Conservation (phyloP, 2,888 invertebrate species). For the Parnassius smintheus region DNA sequence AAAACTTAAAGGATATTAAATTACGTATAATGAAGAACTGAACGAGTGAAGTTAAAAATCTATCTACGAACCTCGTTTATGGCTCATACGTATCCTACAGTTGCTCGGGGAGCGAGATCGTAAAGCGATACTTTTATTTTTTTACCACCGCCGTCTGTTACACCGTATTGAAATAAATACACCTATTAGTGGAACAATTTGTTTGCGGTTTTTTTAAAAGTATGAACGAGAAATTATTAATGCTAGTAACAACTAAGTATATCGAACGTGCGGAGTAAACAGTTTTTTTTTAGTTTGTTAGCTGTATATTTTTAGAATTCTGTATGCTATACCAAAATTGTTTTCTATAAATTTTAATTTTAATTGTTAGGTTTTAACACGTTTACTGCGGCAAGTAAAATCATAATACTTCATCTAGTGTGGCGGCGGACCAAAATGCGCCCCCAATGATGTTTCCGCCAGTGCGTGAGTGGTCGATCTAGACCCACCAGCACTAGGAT, state of each 20-base stretch:
- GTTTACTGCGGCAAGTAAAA: too few species aligned
- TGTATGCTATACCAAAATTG: too few species aligned
- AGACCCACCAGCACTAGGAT: too few species aligned
- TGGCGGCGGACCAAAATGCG: too few species aligned
- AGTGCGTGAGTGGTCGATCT: too few species aligned
- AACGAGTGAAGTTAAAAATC: constrained; percentile 4
- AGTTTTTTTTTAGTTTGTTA: neutral
- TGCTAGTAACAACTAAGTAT: neutral
- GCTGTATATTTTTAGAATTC: neutral
- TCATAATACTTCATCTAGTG: too few species aligned
- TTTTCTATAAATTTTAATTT: too few species aligned
- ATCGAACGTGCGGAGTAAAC: neutral
- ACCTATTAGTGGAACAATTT: constrained; percentile 23
- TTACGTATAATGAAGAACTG: constrained; percentile 11
- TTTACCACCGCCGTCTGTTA: constrained; percentile 11
- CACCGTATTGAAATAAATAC: constrained; percentile 23
- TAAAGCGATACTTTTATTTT: constrained; percentile 18
- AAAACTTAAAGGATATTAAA: constrained; percentile 21
- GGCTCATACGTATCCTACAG: constrained; percentile 8
- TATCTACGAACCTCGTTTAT: constrained; percentile 11
- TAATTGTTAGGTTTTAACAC: too few species aligned
- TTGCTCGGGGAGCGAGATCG: constrained; percentile 13
- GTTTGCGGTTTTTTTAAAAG: constrained; percentile 6
- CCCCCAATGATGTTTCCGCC: too few species aligned
- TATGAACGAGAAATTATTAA: constrained; percentile 11